Base-by-base conservation (phyloP, 1,140 invertebrate species). In the Caenorhabditis inopinata region DNA sequence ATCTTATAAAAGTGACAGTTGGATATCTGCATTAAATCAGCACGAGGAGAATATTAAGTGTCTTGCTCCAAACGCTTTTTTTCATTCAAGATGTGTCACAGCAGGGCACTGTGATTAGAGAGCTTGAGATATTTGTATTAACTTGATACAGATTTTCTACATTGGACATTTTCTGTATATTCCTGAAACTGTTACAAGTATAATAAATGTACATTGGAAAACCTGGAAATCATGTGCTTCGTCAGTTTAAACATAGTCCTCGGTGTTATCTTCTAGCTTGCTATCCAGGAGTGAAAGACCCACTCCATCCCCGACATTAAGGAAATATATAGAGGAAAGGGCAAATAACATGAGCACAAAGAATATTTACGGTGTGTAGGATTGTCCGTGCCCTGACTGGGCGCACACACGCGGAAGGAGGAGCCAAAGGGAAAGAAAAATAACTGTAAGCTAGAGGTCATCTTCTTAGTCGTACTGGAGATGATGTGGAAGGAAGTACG, bases 281-380 rank as follows among this genome's bases (percentile, higher is more conserved):
- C 25, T 38, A 38, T 68, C 58, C 58, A 68, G 25, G 11, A 68
- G 12, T 5, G 58, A 68, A 18, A 68, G 38, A 9, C n/a, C 6
- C 0, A 68, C 58, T n/a, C n/a, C n/a, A n/a, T n/a, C n/a, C n/a
- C n/a, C 58, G 1, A 21, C 58, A 68, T 68, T 29, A 32, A 21
- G 38, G 29, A 38, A 68, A 25, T 38, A 38, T 25, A 68, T 68
- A 68, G 58, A 11, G 38, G 58, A 68, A 68, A 38, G 27, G 23
- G 38, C 32, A 32, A 68, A 68, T 68, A 42, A 68, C 58, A 68
- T 68, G 58, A 68, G n/a, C 58, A 68, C 38, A 68, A 68, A 68
- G 58, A 68, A 68, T 68, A 68, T 68, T 68, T 38, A 68, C 58
- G 32, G 32, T 21, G 32, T 58, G n/a, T n/a, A 14, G 38, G 14